Evolutionary conservation across 2,113 vertebrate species (phyloP).

Genomic region (Cebus imitator): DNA sequence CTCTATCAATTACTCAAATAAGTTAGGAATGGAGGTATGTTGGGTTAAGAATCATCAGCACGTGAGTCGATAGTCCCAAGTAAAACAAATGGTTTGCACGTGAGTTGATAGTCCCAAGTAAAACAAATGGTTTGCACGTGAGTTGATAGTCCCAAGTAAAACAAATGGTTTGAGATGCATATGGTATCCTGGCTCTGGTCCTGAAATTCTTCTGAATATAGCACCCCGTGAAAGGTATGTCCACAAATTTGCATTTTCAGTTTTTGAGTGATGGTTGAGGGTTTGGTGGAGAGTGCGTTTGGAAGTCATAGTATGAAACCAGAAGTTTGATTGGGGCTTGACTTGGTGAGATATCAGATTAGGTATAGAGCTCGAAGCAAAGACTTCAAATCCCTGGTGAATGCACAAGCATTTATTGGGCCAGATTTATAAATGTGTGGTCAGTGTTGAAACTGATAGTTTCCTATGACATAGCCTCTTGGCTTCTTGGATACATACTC

Average conservation of each 20-base stretch:
- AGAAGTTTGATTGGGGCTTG: neutral
- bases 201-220: neutral
- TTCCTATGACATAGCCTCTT: neutral
- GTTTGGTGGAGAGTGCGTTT: neutral
- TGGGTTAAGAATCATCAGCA: neutral
- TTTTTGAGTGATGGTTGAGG: neutral
- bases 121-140: neutral
- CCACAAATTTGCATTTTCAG: conserved; percentile 8
- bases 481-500: neutral
- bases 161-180: neutral
- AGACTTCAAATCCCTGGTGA: conserved; percentile 21
- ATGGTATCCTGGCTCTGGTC: neutral
- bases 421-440: neutral
- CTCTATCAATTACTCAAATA: conserved; percentile 59
- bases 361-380: conserved; percentile 33
- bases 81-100: neutral
- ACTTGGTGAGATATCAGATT: neutral
- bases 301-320: conserved; percentile 26
- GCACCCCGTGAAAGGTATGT: neutral
- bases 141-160: neutral
- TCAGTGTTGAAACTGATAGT: neutral
- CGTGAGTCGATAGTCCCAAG: neutral
- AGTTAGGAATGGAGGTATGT: neutral
- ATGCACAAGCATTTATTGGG: neutral
- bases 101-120: neutral